phyloP scores from a whole-genome alignment of 2,888 invertebrate genomes.

The Macaria liturata region DNA sequence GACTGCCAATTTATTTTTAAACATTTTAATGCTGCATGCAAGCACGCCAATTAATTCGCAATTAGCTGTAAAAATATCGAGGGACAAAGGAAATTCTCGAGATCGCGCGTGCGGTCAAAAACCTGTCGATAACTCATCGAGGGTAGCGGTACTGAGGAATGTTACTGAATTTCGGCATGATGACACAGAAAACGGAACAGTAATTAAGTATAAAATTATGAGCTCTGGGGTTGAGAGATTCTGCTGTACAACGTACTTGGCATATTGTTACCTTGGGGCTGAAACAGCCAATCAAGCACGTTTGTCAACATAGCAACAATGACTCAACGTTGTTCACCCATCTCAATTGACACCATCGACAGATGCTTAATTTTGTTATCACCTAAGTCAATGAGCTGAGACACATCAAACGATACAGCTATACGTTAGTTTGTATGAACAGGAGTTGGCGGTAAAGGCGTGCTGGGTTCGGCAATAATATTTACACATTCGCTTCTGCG shows the following conservation, averaged over 20 bases:
- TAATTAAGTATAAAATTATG: no score
- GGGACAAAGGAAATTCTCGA: slow-evolving; percentile 53
- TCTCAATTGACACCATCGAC: no score
- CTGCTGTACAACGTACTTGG: no score
- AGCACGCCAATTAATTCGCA: slow-evolving; percentile 21
- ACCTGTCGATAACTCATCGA: slow-evolving; percentile 54
- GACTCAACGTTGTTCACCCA: no score
- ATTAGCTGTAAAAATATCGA: slow-evolving; percentile 38
- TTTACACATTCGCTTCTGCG: slow-evolving; percentile 64
- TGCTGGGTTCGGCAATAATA: slow-evolving; percentile 55
- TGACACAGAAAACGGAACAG: slow-evolving; percentile 36
- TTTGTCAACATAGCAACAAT: no score
- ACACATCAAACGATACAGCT: no score
- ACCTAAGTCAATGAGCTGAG: no score
- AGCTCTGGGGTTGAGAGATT: slow-evolving; percentile 9
- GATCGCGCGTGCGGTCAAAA: slow-evolving; percentile 46
- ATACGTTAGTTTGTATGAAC: no score
- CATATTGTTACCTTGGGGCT: no score
- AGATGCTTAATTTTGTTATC: no score
- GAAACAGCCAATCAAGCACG: no score
- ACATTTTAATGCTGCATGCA: slow-evolving; percentile 13
- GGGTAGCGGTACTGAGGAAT: slow-evolving; percentile 56
- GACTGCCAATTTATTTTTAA: slow-evolving; percentile 21
- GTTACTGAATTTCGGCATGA: slow-evolving; percentile 50
- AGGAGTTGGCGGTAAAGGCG: slow-evolving; percentile 1